Conservation (phyloP, 2,797 vertebrate genomes). For the Gallinago stenura region DNA sequence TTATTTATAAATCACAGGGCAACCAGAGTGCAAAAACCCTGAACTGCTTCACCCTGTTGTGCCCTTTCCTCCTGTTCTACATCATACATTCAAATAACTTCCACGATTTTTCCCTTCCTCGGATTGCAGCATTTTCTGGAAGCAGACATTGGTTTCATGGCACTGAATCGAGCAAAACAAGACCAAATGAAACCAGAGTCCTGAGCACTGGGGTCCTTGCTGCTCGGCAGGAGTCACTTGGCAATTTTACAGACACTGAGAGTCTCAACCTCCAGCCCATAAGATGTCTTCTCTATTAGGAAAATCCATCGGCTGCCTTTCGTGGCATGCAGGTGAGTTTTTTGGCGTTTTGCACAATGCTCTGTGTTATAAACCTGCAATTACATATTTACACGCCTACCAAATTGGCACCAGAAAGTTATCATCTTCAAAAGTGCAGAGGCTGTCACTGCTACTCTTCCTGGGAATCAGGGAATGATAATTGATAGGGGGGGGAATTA, state of each 20-base stretch:
- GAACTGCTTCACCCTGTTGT: background rate
- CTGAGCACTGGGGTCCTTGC: background rate
- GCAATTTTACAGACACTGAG: conserved; percentile 3
- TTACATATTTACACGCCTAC: background rate
- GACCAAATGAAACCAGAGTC: background rate
- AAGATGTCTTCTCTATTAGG: background rate
- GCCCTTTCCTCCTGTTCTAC: background rate
- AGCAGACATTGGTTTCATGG: background rate
- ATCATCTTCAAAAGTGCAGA: conserved; percentile 12
- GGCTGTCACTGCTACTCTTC: background rate
- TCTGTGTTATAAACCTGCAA: background rate
- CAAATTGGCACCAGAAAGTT: conserved; percentile 19
- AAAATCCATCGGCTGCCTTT: conserved; percentile 28
- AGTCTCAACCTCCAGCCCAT: background rate
- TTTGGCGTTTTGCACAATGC: background rate
- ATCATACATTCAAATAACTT: background rate
- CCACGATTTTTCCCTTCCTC: background rate
- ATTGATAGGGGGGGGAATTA: background rate
- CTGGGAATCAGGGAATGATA: background rate
- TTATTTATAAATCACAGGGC: conserved; percentile 7
- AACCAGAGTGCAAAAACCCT: background rate
- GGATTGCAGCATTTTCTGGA: background rate
- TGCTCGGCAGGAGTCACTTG: background rate
- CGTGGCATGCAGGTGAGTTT: background rate
- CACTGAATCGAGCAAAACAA: background rate